phyloP scores from a whole-genome alignment of 2,888 invertebrate genomes.

The Melanotus villosus region DNA sequence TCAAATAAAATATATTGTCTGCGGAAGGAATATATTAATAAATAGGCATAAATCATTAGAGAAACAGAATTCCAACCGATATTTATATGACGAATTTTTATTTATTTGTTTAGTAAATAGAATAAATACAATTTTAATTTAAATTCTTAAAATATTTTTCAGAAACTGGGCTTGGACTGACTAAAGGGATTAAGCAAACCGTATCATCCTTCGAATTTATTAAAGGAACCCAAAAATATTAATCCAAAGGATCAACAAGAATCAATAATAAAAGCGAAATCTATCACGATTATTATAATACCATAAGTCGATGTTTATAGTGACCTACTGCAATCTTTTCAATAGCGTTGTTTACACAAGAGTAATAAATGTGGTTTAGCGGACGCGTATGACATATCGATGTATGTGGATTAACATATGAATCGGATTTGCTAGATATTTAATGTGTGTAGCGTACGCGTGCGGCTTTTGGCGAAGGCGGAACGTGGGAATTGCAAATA shows the following conservation, averaged over 20 bases:
- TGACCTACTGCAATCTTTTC: conserved; percentile 23
- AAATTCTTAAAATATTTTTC: too few species aligned
- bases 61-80: not conserved
- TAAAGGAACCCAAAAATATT: too few species aligned
- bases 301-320: conserved; percentile 29
- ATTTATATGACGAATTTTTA: not conserved
- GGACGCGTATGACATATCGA: conserved; percentile 64
- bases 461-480: conserved; percentile 58
- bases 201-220: too few species aligned
- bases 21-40: conserved; percentile 63
- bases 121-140: too few species aligned
- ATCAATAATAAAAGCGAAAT: not conserved
- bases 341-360: conserved; percentile 63
- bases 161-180: too few species aligned
- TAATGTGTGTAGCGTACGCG: conserved; percentile 66
- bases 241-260: conserved; percentile 20
- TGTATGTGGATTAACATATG: conserved; percentile 66
- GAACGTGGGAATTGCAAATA: conserved; percentile 68
- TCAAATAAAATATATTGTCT: conserved; percentile 65
- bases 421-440: conserved; percentile 69
- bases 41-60: conserved; percentile 31
- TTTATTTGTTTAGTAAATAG: too few species aligned
- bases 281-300: conserved; percentile 22
- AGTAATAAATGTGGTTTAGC: conserved; percentile 68
- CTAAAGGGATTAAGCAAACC: too few species aligned